Conservation (phyloP, 2,888 invertebrate genomes). For the Siphlonurus alternatus region DNA sequence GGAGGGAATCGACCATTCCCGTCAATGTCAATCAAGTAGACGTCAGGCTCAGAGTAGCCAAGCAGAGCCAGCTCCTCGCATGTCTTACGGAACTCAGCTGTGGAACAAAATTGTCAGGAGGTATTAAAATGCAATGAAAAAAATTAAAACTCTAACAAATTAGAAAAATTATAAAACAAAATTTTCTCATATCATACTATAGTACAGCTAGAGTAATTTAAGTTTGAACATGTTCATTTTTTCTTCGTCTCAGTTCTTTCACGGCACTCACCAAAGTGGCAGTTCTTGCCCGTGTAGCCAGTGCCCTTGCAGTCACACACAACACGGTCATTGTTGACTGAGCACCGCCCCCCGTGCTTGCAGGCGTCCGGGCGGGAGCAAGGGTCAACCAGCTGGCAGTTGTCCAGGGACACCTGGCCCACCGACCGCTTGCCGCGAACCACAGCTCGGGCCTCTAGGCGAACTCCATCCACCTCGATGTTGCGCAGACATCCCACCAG, state of each 20-base stretch:
- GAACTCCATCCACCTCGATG: slow-evolving; percentile 63
- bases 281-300: slow-evolving; percentile 84
- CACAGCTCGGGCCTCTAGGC: slow-evolving; percentile 64
- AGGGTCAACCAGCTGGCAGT: slow-evolving; percentile 78
- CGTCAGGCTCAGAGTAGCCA: slow-evolving; percentile 77
- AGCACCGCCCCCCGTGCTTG: slow-evolving; percentile 82
- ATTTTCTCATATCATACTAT: neutral
- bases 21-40: slow-evolving; percentile 85
- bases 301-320: slow-evolving; percentile 82
- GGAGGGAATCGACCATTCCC: slow-evolving; percentile 86
- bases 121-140: neutral
- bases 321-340: slow-evolving; percentile 71
- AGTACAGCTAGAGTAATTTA: neutral
- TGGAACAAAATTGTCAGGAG: slow-evolving; percentile 14
- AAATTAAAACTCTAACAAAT: neutral
- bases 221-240: no score
- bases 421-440: slow-evolving; percentile 68
- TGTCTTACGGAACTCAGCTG: slow-evolving; percentile 73
- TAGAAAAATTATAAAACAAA: neutral
- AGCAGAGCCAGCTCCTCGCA: slow-evolving; percentile 82
- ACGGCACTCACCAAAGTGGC: slow-evolving; percentile 56
- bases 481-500: slow-evolving; percentile 85
- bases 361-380: slow-evolving; percentile 81
- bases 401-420: slow-evolving; percentile 78
- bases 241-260: no score